Conservation (phyloP, 1,140 invertebrate genomes). For the Tetragonula clypearis region DNA sequence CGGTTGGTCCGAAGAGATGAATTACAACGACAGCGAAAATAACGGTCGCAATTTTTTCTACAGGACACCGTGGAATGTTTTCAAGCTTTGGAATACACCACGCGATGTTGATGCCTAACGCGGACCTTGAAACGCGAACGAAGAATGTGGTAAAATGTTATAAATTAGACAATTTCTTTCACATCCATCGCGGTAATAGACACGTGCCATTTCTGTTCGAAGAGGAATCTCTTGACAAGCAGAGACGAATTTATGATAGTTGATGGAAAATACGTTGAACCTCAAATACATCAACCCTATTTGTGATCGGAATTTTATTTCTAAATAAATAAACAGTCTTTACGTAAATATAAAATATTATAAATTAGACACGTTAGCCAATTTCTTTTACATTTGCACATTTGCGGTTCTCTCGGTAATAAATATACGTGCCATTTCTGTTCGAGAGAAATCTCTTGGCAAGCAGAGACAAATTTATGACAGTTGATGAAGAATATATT, state of each 20-base stretch:
- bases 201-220: too few species aligned
- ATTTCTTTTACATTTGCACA: not conserved
- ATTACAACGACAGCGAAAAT: constrained; percentile 4
- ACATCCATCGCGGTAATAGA: too few species aligned
- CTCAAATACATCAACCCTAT: too few species aligned
- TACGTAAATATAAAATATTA: not conserved
- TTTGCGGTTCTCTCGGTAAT: not conserved
- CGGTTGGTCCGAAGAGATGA: not conserved
- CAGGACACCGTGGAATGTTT: not conserved
- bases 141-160: not conserved
- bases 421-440: not conserved
- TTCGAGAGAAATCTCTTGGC: not conserved
- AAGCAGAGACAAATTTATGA: not conserved
- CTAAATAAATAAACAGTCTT: too few species aligned
- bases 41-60: not conserved
- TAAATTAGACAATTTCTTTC: not conserved
- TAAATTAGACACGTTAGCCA: not conserved
- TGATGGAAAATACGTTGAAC: too few species aligned
- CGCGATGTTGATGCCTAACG: not conserved
- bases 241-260: too few species aligned
- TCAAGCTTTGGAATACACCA: not conserved
- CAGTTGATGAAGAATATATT: too few species aligned
- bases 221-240: too few species aligned
- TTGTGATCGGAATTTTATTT: too few species aligned
- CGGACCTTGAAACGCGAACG: not conserved